These are phyloP conservation scores for Galagoides demidoff DNA, from an alignment of 2,797 vertebrate species.

Conservation along the genomic window DNA sequence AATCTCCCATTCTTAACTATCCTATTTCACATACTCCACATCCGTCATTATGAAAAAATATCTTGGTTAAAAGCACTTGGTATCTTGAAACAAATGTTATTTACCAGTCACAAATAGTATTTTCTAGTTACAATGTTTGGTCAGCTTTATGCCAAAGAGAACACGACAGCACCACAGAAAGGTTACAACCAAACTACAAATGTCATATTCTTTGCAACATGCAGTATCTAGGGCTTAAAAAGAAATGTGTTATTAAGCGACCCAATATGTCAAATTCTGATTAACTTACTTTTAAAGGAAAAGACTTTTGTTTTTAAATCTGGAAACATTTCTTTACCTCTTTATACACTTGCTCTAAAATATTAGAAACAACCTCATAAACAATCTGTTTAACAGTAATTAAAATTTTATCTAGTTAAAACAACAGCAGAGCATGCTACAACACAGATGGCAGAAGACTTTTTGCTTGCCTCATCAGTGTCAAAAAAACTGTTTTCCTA, in stretches of 20 bases:
- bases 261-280: slow-evolving; percentile 9
- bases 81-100: slow-evolving; percentile 11
- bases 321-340: slow-evolving; percentile 60
- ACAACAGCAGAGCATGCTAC: slow-evolving; percentile 68
- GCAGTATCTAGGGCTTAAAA: background rate
- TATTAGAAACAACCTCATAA: slow-evolving; percentile 72
- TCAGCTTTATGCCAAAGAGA: background rate
- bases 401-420: slow-evolving; percentile 76
- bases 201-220: background rate
- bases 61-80: background rate
- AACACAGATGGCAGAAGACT: slow-evolving; percentile 73
- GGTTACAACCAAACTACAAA: background rate
- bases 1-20: background rate
- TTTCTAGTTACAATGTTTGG: slow-evolving; percentile 29
- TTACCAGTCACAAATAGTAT: background rate
- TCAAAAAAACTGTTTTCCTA: slow-evolving; percentile 65
- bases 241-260: slow-evolving; percentile 25
- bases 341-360: slow-evolving; percentile 67
- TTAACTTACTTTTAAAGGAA: slow-evolving; percentile 57
- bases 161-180: background rate
- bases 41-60: slow-evolving; percentile 18
- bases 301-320: slow-evolving; percentile 66
- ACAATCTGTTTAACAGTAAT: slow-evolving; percentile 74
- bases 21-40: background rate
- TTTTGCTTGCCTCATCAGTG: slow-evolving; percentile 59